Evolutionary conservation across 2,113 vertebrate genomes (phyloP).

Genomic region (Catharus minimus): DNA sequence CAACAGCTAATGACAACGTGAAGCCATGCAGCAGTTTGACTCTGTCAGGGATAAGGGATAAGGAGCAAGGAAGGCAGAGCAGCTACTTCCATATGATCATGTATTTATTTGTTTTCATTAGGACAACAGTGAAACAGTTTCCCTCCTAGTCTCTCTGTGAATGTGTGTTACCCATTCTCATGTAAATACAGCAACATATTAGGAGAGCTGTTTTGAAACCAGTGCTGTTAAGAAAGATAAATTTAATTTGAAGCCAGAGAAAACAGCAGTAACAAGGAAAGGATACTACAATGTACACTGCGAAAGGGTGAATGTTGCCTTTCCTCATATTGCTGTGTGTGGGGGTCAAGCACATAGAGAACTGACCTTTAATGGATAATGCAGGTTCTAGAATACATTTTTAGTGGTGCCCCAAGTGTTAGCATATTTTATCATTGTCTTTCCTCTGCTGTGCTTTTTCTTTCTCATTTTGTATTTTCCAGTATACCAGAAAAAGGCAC

Average conservation of each 20-base stretch:
- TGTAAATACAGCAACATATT: neutral
- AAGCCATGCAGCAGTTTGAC: neutral
- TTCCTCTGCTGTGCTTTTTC: neutral
- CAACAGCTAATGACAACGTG: neutral
- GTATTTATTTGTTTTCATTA: neutral
- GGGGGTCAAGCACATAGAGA: neutral
- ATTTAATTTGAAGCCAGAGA: neutral
- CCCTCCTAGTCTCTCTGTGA: neutral
- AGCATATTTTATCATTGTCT: neutral
- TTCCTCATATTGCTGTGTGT: neutral
- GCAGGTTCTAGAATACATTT: neutral
- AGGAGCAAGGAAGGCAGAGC: neutral
- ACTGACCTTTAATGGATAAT: neutral
- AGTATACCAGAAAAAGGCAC: neutral
- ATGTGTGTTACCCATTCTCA: neutral
- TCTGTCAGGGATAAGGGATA: neutral
- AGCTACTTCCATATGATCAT: neutral
- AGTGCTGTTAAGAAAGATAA: neutral
- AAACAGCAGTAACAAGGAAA: neutral
- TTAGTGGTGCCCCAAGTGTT: neutral
- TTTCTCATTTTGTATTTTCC: neutral
- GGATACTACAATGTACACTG: neutral
- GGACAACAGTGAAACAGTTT: neutral
- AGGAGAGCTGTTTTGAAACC: neutral
- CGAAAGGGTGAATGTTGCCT: neutral